Evolutionary conservation across 2,888 invertebrate species (phyloP).

Genomic region (Beris morrisii): DNA sequence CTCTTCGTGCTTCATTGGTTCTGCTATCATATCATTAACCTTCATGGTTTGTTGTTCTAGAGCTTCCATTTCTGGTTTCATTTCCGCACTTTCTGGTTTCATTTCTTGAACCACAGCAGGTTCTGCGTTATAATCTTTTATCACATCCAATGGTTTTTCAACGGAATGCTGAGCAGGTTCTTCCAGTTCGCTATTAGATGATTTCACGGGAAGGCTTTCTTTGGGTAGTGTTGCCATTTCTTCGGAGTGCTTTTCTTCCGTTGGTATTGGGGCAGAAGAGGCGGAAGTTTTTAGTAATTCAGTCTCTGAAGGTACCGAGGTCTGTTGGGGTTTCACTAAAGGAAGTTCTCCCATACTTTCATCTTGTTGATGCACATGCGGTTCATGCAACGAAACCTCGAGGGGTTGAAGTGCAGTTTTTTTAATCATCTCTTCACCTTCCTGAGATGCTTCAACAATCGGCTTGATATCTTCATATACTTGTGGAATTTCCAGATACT

Average conservation of each 20-base stretch:
- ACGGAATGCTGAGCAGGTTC: no score
- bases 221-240: constrained; percentile 12
- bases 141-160: no score
- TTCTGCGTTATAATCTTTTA: neutral
- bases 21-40: neutral
- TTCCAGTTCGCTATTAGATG: neutral
- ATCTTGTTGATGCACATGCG: neutral
- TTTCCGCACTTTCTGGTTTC: neutral
- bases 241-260: neutral
- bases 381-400: neutral
- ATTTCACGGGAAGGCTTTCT: neutral
- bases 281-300: constrained; percentile 3
- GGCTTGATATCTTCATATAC: neutral
- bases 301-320: neutral
- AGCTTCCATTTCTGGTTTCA: neutral
- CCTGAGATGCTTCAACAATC: neutral
- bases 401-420: neutral
- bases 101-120: constrained; percentile 7
- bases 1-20: neutral
- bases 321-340: no score
- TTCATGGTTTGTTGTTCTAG: neutral
- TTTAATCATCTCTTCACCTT: neutral
- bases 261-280: neutral
- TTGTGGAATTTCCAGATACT: neutral
- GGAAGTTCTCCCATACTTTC: neutral